Conservation (phyloP, 2,113 vertebrate genomes). For the Phaetusa simplex region DNA sequence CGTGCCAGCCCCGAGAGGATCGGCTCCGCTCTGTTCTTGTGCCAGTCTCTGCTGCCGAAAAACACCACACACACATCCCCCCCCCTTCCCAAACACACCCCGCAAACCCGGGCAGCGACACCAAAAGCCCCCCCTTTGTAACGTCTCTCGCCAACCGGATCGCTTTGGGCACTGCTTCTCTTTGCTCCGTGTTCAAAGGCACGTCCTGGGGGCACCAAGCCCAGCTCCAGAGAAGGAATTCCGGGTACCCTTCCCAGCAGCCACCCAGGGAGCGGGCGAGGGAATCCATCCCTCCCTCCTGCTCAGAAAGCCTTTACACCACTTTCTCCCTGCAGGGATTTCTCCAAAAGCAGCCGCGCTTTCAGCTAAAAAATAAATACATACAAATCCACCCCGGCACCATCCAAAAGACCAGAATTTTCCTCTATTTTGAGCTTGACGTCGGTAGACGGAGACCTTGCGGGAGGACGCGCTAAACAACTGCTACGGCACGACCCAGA, state of each 20-base stretch:
- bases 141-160: accelerated
- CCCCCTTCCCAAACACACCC: not conserved
- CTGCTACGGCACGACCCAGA: not conserved
- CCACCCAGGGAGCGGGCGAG: not conserved
- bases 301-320: not conserved
- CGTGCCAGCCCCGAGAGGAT: not conserved
- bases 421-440: not conserved
- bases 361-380: not conserved
- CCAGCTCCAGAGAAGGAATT: not conserved
- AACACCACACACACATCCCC: not conserved
- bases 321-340: not conserved
- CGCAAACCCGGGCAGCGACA: not conserved
- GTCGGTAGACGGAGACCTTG: not conserved
- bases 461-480: not conserved
- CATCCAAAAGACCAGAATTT: not conserved
- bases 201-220: not conserved
- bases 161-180: not conserved
- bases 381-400: too few species aligned
- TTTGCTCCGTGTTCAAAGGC: not conserved
- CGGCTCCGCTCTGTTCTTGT: not conserved
- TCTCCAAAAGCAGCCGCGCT: not conserved
- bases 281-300: not conserved
- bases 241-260: not conserved
- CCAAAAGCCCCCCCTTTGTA: not conserved
- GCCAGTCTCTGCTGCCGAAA: not conserved